phyloP scores from a whole-genome alignment of 1,140 invertebrate genomes.

The Ctenoplectra terminalis region DNA sequence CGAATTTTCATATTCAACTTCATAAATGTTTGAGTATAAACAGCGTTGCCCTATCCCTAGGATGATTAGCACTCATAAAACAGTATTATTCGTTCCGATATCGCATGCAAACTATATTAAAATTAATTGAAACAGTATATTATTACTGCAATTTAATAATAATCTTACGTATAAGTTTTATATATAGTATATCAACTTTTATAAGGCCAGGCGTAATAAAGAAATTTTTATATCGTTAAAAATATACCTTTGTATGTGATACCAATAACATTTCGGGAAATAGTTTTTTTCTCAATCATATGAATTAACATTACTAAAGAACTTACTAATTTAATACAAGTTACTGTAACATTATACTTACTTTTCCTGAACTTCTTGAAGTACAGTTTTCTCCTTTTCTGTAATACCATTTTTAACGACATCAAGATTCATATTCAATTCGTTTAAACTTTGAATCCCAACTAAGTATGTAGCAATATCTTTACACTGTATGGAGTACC shows the following conservation, averaged over 20 bases:
- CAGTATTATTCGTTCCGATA: neutral
- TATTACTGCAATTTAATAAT: neutral
- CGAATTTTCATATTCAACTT: neutral
- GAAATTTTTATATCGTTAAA: neutral
- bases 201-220: neutral
- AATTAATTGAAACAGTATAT: neutral
- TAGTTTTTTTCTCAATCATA: neutral
- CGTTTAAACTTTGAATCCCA: slow-evolving; percentile 86
- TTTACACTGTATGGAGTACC: slow-evolving; percentile 85
- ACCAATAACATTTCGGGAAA: slow-evolving; percentile 1
- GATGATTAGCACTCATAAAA: neutral
- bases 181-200: neutral
- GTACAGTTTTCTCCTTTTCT: slow-evolving; percentile 84
- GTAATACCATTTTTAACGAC: slow-evolving; percentile 83
- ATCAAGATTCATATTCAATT: slow-evolving; percentile 86
- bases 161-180: neutral
- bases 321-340: neutral
- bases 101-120: neutral
- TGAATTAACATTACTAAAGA: neutral
- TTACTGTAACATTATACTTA: slow-evolving; percentile 77
- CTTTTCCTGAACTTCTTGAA: slow-evolving; percentile 86
- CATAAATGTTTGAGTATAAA: neutral
- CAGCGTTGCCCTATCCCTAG: neutral
- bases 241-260: neutral
- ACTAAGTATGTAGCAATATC: slow-evolving; percentile 86